Conservation (phyloP, 1,140 invertebrate genomes). For the Bombus ignitus region DNA sequence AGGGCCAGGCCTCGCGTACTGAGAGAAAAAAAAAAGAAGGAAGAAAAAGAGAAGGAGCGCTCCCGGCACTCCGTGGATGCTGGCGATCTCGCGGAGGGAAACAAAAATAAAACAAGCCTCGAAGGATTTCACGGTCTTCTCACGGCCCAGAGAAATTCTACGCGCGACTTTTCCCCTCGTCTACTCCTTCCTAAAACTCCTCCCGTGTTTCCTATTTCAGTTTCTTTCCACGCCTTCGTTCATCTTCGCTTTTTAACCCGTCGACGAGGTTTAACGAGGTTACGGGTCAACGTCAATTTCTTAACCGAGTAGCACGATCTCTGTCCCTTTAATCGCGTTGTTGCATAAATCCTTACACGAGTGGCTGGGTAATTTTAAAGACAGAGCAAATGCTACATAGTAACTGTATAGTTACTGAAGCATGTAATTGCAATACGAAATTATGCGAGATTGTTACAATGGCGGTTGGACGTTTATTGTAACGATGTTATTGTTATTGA, state of each 20-base stretch:
- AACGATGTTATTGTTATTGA: too few species aligned
- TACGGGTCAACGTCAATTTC: constrained; percentile 65
- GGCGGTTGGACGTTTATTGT: too few species aligned
- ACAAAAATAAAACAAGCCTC: constrained; percentile 62
- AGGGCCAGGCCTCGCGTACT: constrained; percentile 2
- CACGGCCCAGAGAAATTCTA: constrained; percentile 60
- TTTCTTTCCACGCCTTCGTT: neutral
- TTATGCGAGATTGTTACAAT: too few species aligned
- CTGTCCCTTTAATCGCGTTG: neutral
- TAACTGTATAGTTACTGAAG: too few species aligned
- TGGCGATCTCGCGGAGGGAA: constrained; percentile 25
- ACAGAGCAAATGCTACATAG: neutral
- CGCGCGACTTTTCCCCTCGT: constrained; percentile 39
- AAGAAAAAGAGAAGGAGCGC: neutral
- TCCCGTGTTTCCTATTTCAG: neutral
- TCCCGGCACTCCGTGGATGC: constrained; percentile 18
- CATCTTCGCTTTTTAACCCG: neutral
- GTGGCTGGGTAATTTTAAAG: neutral
- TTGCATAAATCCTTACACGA: neutral
- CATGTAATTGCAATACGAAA: too few species aligned
- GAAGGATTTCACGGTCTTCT: constrained; percentile 62
- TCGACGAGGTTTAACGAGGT: constrained; percentile 59
- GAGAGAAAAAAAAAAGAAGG: neutral
- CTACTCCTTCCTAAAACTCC: neutral
- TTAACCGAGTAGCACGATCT: constrained; percentile 47